Evolutionary conservation across 2,113 vertebrate genomes (phyloP).

Genomic region (Rousettus leschenaultii): DNA sequence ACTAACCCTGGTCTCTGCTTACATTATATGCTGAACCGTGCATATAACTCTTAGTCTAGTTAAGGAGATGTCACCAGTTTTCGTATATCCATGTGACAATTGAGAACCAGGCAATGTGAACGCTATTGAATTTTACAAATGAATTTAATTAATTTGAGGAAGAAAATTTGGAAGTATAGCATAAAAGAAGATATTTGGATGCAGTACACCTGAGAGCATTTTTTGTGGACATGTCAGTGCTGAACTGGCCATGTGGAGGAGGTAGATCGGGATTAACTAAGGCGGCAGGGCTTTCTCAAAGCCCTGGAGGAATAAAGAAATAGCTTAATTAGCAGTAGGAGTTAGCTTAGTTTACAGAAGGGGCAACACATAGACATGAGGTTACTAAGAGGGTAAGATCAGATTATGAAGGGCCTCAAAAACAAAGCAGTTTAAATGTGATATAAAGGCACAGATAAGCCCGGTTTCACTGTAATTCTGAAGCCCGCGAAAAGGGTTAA

Average conservation of each 20-base stretch:
- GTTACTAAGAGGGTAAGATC: background rate
- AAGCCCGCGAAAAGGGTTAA: background rate
- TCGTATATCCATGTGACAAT: background rate
- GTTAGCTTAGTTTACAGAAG: background rate
- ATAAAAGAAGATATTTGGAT: background rate
- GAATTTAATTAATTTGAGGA: background rate
- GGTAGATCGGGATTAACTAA: background rate
- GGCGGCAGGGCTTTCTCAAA: background rate
- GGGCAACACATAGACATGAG: background rate
- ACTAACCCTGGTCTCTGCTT: background rate
- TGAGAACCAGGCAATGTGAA: background rate
- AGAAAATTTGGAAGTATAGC: background rate
- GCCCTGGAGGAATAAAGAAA: background rate
- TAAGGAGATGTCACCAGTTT: background rate
- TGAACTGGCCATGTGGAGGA: background rate
- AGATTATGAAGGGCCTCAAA: background rate
- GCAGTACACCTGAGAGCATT: background rate
- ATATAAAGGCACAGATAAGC: background rate
- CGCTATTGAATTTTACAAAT: background rate
- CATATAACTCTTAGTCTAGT: background rate
- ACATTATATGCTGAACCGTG: background rate
- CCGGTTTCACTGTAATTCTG: background rate
- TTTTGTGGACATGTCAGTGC: background rate
- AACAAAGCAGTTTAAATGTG: background rate
- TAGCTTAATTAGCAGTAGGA: background rate